Evolutionary conservation across 2,888 invertebrate species (phyloP), one percentile per base, ranked within the genome.

Genomic region (Eristalinus sepulchralis): DNA sequence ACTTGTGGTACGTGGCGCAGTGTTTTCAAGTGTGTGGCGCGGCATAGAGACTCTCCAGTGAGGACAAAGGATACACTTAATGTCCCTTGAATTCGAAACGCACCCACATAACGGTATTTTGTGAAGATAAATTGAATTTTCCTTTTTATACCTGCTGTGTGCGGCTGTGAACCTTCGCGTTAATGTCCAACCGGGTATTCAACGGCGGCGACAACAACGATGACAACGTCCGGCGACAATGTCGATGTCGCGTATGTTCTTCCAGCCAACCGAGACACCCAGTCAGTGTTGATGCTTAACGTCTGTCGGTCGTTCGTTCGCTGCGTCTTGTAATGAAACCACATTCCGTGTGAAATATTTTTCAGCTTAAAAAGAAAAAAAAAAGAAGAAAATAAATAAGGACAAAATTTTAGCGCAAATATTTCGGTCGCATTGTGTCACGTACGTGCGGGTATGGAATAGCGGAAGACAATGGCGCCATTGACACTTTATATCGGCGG

Each of bases 61-160:
- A 17, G 34, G 34, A 67, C 59, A 75, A 63, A 68, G 64, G 70
- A 76, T 71, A 78, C 22, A 39, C 39, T 27, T 27, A 60, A 55
- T 57, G 13, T 36, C 17, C 64, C 36, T 72, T 62, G 39, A 62
- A 39, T 57, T 62, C 13, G 62, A 27, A 27, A 27, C 27, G 27
- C 22, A 63, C 6, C 10, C 13, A 62, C 31, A 39, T 71, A 34
- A 17, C 17, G 47, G 17, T 55, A 67, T 53, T 73, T 24, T 13
- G 27, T 3, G 27, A 63, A 77, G 77, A 68, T 64, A 82, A 73
- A 85, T 82, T 64, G 77, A 88, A 86, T 88, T 89, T 89, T 88
- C 88, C 90, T 89, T 89, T 90, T 89, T 89, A 89, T 89, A 88
- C 90, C 90, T 88, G 89, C 89, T 89, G 90, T 88, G 89, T 77